Conservation (phyloP, 2,113 vertebrate species). For the Cyphomyrus plagiostoma region DNA sequence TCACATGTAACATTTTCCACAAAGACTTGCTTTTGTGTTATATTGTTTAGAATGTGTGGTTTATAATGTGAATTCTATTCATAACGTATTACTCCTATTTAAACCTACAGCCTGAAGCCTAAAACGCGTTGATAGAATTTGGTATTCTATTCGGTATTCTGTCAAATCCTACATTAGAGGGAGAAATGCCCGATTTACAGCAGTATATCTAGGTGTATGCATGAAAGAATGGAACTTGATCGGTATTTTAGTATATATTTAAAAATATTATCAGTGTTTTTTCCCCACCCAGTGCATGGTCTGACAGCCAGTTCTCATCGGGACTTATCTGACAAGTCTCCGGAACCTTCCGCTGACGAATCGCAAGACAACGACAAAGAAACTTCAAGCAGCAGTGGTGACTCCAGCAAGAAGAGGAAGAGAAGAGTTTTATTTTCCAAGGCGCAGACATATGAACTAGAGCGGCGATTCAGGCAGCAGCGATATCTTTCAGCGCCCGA, state of each 20-base stretch:
- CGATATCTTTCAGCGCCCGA: constrained; percentile 68
- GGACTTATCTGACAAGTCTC: constrained; percentile 61
- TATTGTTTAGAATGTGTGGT: neutral
- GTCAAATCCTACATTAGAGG: neutral
- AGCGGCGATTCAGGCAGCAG: constrained; percentile 69
- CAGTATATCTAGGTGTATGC: neutral
- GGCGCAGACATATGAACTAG: constrained; percentile 70
- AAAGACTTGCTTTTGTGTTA: neutral
- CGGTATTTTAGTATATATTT: neutral
- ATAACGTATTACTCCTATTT: neutral
- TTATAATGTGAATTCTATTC: neutral
- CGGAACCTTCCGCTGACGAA: constrained; percentile 70
- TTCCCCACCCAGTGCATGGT: constrained; percentile 63
- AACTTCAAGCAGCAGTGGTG: constrained; percentile 52
- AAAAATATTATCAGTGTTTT: neutral
- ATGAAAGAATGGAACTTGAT: neutral
- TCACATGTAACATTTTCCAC: neutral
- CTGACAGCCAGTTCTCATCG: constrained; percentile 57
- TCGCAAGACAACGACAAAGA: constrained; percentile 72
- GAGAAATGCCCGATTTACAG: neutral
- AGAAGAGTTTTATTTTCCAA: constrained; percentile 70
- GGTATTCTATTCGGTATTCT: neutral
- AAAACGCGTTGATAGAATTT: neutral
- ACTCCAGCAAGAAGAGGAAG: constrained; percentile 70
- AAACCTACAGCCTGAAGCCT: neutral